Evolutionary conservation across 2,888 invertebrate species (phyloP).

Genomic region (Cheilosia vulpina): DNA sequence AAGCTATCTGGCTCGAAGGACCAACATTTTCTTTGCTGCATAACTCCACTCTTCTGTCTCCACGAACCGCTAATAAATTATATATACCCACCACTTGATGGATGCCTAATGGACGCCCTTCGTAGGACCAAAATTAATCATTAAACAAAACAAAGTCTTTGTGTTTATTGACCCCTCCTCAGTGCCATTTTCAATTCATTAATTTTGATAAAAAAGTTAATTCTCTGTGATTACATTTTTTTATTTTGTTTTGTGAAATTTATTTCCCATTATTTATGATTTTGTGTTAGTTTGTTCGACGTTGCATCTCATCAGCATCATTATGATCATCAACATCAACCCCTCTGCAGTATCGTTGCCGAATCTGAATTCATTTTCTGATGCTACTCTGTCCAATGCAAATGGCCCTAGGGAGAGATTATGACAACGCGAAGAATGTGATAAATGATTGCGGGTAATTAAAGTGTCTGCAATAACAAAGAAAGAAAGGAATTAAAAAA

Average conservation of each 20-base stretch:
- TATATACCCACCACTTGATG: conserved; percentile 27
- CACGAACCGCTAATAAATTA: neutral
- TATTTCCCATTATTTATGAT: conserved; percentile 70
- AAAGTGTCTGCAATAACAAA: conserved; percentile 76
- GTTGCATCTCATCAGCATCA: conserved; percentile 30
- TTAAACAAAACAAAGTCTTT: conserved; percentile 23
- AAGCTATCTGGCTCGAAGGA: neutral
- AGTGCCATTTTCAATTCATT: conserved; percentile 54
- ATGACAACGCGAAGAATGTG: conserved; percentile 74
- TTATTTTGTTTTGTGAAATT: conserved; percentile 45
- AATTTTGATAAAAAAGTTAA: conserved; percentile 62
- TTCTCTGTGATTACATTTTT: conserved; percentile 47
- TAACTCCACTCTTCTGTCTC: neutral
- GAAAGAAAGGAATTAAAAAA: conserved; percentile 49
- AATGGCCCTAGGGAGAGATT: conserved; percentile 67
- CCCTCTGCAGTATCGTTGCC: conserved; percentile 40
- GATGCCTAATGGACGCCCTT: conserved; percentile 8
- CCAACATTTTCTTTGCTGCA: neutral
- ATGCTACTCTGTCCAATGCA: conserved; percentile 41
- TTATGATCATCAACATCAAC: conserved; percentile 8
- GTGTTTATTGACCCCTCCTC: conserved; percentile 33
- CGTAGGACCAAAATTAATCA: conserved; percentile 34
- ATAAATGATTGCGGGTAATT: conserved; percentile 77
- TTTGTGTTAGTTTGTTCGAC: conserved; percentile 38
- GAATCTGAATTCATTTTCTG: conserved; percentile 7